Evolutionary conservation across 1,140 invertebrate species (phyloP), one percentile per base, ranked within the genome.

Genomic region (Eriocheir sinensis): DNA sequence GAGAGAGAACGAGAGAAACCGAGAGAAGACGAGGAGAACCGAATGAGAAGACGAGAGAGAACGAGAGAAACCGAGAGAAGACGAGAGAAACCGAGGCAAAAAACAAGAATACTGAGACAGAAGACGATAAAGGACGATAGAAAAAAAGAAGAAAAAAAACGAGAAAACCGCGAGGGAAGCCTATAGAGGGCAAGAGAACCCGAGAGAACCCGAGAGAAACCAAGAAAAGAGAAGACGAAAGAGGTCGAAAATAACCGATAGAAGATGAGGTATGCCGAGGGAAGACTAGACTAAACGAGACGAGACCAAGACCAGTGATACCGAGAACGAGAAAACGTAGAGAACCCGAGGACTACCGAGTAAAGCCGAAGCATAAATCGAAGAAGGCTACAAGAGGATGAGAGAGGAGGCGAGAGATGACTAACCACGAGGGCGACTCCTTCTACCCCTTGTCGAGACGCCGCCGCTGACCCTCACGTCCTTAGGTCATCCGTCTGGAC

Each of bases 211-310:
- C 9, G 60, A 72, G 60, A 72, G 60, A 72, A n/a, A n/a, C n/a
- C n/a, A n/a, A n/a, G 12, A 12, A 27, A 27, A 72, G 27, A 72
- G 53, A 12, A 72, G 53, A 72, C 27, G 53, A 72, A 72, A 27
- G 12, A 72, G 53, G 27, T 72, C 12, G 53, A 27, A 12, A 72
- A 72, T 12, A 27, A 72, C 53, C 12, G 27, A 72, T 72, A 27
- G 53, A 72, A 72, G 53, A 72, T 12, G 53, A 12, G 27, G 53
- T 12, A 72, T 12, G 53, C 27, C 12, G 53, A 72, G 27, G 53
- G 27, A 72, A 12, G 53, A 98, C 98, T 93, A 99, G 97, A 30
- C 98, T 97, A 95, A 98, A 97, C 96, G 98, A 98, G 97, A 72
- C 53, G 12, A 72, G 27, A 72, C 53, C 53, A 12, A 72, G 53